A percentile compares a stretch with the other conserved stretches of the same genome.
phyloP scores from a whole-genome alignment of 2,888 invertebrate species.

The Troilus luridus region DNA sequence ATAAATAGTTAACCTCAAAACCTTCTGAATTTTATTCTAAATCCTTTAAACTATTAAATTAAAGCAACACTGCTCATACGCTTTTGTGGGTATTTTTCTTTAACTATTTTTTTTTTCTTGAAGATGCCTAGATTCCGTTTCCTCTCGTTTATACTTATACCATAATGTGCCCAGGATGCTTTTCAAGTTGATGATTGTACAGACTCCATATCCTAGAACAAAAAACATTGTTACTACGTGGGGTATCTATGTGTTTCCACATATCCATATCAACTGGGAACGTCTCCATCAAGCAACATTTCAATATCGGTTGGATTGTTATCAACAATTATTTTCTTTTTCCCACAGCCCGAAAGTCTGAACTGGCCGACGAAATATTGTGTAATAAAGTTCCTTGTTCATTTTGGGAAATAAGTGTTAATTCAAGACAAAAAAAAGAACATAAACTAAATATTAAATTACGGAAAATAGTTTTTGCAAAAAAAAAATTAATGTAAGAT shows the following conservation, averaged over 20 bases:
- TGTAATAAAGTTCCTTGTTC: neutral
- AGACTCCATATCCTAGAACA: neutral
- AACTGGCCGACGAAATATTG: neutral
- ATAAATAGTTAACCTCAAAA: neutral
- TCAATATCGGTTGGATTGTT: neutral
- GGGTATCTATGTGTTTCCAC: neutral
- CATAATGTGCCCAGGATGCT: neutral
- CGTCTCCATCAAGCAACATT: neutral
- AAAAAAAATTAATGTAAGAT: no score
- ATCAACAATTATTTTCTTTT: neutral
- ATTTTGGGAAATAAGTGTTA: neutral
- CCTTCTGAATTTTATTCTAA: neutral
- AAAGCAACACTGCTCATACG: no score
- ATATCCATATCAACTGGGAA: neutral
- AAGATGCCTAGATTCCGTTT: neutral
- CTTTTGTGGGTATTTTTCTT: no score
- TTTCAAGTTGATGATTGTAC: neutral
- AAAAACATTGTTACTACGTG: neutral
- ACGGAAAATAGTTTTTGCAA: no score
- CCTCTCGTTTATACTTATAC: neutral
- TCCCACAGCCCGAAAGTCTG: neutral
- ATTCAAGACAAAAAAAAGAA: neutral
- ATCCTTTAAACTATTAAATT: neutral
- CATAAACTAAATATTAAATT: no score
- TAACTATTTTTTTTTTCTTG: no score